These are phyloP conservation scores for Parazoanthus swiftii DNA, from an alignment of 92 coral and sea anemone genomes.

Conservation along the genomic window DNA sequence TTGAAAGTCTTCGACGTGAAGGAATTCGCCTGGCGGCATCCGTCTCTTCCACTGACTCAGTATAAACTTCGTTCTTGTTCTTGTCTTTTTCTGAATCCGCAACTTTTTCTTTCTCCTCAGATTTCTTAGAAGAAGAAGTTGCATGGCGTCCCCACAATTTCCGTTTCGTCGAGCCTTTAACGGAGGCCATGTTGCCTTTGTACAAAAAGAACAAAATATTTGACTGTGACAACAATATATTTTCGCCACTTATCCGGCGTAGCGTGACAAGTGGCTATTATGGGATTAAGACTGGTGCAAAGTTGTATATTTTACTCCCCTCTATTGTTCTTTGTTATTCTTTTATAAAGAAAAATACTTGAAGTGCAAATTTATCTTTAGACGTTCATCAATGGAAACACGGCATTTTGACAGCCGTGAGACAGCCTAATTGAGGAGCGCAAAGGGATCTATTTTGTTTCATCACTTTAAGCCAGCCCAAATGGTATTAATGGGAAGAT, in stretches of 20 bases:
- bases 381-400: not conserved
- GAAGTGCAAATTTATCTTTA: constrained; percentile 21
- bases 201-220: constrained; percentile 15
- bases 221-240: constrained; percentile 12
- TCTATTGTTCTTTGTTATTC: constrained; percentile 21
- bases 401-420: not conserved
- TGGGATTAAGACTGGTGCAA: not conserved
- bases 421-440: constrained; percentile 33
- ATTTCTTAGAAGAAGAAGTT: not conserved
- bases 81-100: constrained; percentile 14
- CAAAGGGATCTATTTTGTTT: not conserved
- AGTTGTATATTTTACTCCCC: not conserved
- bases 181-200: constrained; percentile 36
- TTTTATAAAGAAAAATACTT: constrained; percentile 2
- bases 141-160: not conserved
- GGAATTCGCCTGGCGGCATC: constrained; percentile 1
- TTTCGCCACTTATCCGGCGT: not conserved
- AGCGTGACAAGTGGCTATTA: constrained; percentile 40
- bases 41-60: not conserved
- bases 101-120: not conserved
- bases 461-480: not conserved
- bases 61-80: not conserved
- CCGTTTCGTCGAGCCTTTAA: not conserved
- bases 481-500: not conserved
- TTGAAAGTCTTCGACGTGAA: constrained; percentile 32